Conservation (phyloP, 2,888 invertebrate genomes). For the Erebia palarica region DNA sequence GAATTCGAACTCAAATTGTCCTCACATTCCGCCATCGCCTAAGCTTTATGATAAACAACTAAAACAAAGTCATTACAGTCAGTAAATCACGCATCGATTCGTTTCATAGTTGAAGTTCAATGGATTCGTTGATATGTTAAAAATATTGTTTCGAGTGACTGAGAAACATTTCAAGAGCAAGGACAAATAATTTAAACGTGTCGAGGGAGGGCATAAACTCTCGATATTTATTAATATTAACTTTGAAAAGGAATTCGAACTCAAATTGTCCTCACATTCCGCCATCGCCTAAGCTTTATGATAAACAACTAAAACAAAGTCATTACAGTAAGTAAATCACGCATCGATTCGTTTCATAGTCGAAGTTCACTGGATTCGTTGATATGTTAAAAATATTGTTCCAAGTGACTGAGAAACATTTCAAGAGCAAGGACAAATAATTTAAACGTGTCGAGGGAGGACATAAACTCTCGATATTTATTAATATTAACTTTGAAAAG, state of each 20-base stretch:
- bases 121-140: background rate
- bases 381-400: background rate
- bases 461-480: background rate
- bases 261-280: conserved; percentile 33
- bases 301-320: background rate
- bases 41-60: conserved; percentile 36
- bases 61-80: background rate
- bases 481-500: conserved; percentile 17
- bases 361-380: background rate
- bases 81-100: background rate
- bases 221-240: conserved; percentile 3
- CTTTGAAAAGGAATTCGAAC: conserved; percentile 27
- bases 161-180: background rate
- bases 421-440: background rate
- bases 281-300: conserved; percentile 50
- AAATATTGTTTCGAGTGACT: conserved; percentile 2
- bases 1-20: conserved; percentile 33
- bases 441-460: conserved; percentile 13
- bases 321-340: background rate
- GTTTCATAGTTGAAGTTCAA: background rate
- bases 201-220: conserved; percentile 8
- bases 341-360: background rate
- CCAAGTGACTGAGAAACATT: conserved; percentile 7
- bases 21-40: conserved; percentile 45
- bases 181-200: conserved; percentile 3